Evolutionary conservation across 35 echinoderm and acorn worm genomes (phyloP), one percentile per base, ranked within the genome.

Genomic region (Heliocidaris tuberculata): DNA sequence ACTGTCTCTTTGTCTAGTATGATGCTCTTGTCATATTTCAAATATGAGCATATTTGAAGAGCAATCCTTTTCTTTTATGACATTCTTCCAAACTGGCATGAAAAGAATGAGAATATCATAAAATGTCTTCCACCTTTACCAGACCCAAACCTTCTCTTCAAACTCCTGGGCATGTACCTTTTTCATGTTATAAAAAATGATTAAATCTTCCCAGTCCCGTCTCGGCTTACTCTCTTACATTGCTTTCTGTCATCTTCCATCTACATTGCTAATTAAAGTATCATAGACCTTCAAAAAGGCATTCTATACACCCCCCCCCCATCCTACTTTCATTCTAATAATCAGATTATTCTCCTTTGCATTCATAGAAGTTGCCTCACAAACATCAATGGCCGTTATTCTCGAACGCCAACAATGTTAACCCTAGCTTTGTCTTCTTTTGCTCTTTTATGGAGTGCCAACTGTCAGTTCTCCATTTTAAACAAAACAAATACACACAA

Each of bases 131-230:
- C 35, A 42, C 3, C 35, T 42, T 42, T 1, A 42, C 35, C 35
- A 42, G 35, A 42, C 0, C 35, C 27, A 2, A 19, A 24, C 7
- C 65, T 78, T 19, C 65, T 78, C 65, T 24, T 78, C 4, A 3
- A 8, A 27, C 65, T 7, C 21, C 21, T 78, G 4, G 19, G 27
- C 52, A 56, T 9, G 24, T 19, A 78, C 65, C 65, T 78, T n/a
- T n/a, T 78, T 78, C 65, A 78, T 78, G 19, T 78, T 78, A 78
- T 78, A 78, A 78, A 78, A 78, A 21, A 78, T 78, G 65, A 78
- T 78, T 78, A 78, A 78, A 78, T 78, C 65, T 78, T n/a, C 19
- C 24, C 65, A 78, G 65, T n/a, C 65, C 21, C 27, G 27, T 21
- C 17, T 78, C 65, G 2, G 65, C 65, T 78, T 21, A 27, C 65